Conservation (phyloP, 2,888 invertebrate genomes). For the Chrysopilus asiliformis region DNA sequence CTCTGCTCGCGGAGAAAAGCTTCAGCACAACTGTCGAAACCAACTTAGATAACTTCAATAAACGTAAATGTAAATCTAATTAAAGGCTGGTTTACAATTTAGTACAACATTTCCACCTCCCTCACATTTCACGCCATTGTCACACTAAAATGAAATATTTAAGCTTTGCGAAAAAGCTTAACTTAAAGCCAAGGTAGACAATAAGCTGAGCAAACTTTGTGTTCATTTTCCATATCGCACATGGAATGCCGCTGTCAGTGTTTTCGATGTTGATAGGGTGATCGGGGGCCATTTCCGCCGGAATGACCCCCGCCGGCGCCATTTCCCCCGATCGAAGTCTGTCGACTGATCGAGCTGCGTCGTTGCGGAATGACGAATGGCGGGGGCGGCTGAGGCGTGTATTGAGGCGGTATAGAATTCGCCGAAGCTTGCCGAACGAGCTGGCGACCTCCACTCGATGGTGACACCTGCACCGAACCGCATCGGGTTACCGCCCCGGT, state of each 20-base stretch:
- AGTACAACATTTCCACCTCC: too few relatives aligned
- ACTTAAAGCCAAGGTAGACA: slow-evolving; percentile 31
- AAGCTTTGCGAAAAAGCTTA: too few relatives aligned
- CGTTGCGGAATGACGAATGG: slow-evolving; percentile 35
- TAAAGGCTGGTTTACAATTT: too few relatives aligned
- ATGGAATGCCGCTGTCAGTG: slow-evolving; percentile 37
- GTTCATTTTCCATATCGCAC: slow-evolving; percentile 23
- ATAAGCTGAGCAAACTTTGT: slow-evolving; percentile 26
- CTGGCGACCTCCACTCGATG: slow-evolving; percentile 11
- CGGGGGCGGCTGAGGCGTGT: slow-evolving; percentile 33
- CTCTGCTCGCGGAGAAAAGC: too few relatives aligned
- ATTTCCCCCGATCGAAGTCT: slow-evolving; percentile 8
- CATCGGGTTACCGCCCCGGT: slow-evolving; percentile 24
- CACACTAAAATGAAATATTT: too few relatives aligned
- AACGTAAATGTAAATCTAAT: too few relatives aligned
- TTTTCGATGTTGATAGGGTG: slow-evolving; percentile 24
- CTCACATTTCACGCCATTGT: too few relatives aligned
- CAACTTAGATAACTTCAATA: too few relatives aligned
- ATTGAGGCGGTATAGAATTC: slow-evolving; percentile 33
- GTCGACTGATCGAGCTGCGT: slow-evolving; percentile 19
- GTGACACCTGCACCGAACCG: slow-evolving; percentile 27
- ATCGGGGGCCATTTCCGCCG: slow-evolving; percentile 15
- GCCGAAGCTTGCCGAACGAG: slow-evolving; percentile 32
- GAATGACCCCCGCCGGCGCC: slow-evolving; percentile 9
- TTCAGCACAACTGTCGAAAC: too few relatives aligned